These are phyloP conservation scores for Musca vetustissima DNA, from an alignment of 1,140 invertebrate genomes.

Conservation along the genomic window DNA sequence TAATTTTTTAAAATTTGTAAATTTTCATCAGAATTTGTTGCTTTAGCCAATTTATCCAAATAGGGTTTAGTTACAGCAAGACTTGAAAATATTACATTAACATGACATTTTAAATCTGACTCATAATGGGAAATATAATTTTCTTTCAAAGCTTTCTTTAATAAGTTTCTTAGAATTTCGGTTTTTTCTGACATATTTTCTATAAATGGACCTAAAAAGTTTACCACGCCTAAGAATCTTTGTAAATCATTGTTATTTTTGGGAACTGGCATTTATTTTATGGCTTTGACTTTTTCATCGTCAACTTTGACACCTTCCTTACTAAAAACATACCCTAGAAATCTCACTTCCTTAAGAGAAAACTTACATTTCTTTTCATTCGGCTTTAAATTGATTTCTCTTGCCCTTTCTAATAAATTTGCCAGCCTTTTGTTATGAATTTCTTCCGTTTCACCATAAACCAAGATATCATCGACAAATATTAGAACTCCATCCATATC, in stretches of 20 bases:
- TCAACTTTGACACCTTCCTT: slow-evolving; percentile 34
- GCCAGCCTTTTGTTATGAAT: slow-evolving; percentile 35
- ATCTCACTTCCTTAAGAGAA: slow-evolving; percentile 39
- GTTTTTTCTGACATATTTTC: slow-evolving; percentile 37
- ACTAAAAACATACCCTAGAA: slow-evolving; percentile 38
- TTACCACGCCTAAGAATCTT: slow-evolving; percentile 37
- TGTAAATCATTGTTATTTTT: slow-evolving; percentile 40
- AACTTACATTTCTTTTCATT: not conserved
- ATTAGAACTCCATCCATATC: slow-evolving; percentile 43
- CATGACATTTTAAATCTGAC: too few species aligned
- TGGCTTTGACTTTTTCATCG: slow-evolving; percentile 34
- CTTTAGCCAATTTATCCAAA: too few species aligned
- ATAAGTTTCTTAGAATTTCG: not conserved
- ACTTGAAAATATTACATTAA: too few species aligned
- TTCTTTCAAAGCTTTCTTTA: not conserved
- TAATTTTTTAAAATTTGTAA: too few species aligned
- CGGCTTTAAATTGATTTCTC: not conserved
- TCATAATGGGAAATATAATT: too few species aligned
- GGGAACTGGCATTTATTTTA: slow-evolving; percentile 36
- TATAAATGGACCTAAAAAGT: slow-evolving; percentile 38
- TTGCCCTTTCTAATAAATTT: slow-evolving; percentile 22
- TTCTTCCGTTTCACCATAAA: slow-evolving; percentile 28
- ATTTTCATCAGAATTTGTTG: too few species aligned
- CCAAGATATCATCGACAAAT: slow-evolving; percentile 47
- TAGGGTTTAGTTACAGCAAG: too few species aligned